Evolutionary conservation across 1,140 invertebrate species (phyloP).

Genomic region (Coenobita brevimanus): DNA sequence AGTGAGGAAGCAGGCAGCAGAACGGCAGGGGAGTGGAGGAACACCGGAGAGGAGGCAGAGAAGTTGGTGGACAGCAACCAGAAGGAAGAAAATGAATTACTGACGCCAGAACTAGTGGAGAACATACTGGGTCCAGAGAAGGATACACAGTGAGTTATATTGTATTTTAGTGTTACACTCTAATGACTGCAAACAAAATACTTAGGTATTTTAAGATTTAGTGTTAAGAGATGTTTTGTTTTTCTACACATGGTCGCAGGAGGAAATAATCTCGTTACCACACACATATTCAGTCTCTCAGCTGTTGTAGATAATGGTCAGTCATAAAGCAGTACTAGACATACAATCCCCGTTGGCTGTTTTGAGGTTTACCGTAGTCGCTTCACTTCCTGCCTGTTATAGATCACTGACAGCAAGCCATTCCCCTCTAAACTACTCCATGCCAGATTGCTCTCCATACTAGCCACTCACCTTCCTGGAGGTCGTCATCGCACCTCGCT

Average conservation of each 20-base stretch:
- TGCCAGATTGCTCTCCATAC: too few species aligned
- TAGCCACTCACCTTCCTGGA: background rate
- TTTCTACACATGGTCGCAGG: too few species aligned
- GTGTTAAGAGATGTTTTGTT: background rate
- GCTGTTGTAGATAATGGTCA: too few species aligned
- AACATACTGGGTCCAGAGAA: constrained; percentile 15
- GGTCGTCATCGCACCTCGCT: background rate
- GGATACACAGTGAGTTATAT: constrained; percentile 11
- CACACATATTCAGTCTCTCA: too few species aligned
- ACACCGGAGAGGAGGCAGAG: background rate
- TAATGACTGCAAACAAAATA: background rate
- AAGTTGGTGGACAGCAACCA: background rate
- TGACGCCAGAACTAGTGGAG: background rate
- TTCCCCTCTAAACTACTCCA: too few species aligned
- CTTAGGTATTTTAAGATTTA: background rate
- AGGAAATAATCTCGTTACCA: too few species aligned
- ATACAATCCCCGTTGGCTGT: too few species aligned
- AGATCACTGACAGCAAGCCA: too few species aligned
- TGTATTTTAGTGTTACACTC: background rate
- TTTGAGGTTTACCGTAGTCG: too few species aligned
- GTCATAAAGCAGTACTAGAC: too few species aligned
- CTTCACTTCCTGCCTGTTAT: too few species aligned
- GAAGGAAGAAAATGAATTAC: background rate
- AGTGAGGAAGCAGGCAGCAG: background rate
- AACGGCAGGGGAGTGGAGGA: background rate